Base-by-base conservation (phyloP, 2,888 invertebrate genomes). In the Drosophila flavopinicola region DNA sequence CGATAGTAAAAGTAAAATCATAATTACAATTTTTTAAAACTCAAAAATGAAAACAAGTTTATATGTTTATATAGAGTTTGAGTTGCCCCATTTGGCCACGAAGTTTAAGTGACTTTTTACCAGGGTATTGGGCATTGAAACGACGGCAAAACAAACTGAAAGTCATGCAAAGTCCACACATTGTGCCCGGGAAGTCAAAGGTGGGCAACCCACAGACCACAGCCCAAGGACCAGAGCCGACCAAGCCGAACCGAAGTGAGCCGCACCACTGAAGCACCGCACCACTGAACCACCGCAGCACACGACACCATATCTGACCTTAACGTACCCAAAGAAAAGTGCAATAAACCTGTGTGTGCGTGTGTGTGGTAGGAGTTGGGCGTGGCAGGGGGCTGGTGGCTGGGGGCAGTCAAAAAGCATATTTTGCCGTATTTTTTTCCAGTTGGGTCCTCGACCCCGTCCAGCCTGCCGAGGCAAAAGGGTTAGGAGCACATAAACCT, bases 401-500 rank as follows among this genome's bases (percentile, higher is more conserved):
- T 33, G 27, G 33, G 30, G 23, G 44, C 49, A 24, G 37, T 47
- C 9, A 65, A 85, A 78, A 78, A 85, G 49, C 86, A 85, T 78
- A 78, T 85, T 78, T 75, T 61, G 70, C 78, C 61, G 35, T 54
- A 60, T 73, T 59, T 32, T 23, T 35, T 13, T 38, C 45, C 73
- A 60, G 54, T 37, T 49, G 45, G 51, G 41, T 30, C n/a, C 35
- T 11, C 20, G 57, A 49, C 20, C 37, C 27, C 30, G 6, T 15
- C 24, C 11, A 27, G 25, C 20, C 20, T 35, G 13, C 35, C 15
- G 24, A 24, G 39, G 23, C 37, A 15, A 75, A 69, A 78, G 75
- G 75, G 64, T 71, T 64, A 59, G 45, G 35, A 44, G 66, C 42
- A 33, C 66, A 87, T 80, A 75, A 82, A 80, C 83, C 39, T 83